Conservation (phyloP, 2,888 invertebrate genomes). For the Netelia fuscicornis region DNA sequence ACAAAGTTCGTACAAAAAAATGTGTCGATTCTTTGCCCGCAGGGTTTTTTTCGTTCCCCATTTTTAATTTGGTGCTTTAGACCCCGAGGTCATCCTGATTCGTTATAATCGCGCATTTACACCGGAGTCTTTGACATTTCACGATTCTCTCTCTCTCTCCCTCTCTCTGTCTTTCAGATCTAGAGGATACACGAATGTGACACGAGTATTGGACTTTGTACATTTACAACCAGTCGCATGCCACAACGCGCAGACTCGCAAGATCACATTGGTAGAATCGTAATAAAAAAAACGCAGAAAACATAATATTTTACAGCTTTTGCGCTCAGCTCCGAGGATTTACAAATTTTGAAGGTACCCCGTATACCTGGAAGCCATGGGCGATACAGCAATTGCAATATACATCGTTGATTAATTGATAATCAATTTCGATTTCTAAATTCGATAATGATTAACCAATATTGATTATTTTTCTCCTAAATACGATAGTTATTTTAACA, state of each 20-base stretch:
- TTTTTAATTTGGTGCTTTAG: conserved; percentile 37
- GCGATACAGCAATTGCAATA: conserved; percentile 4
- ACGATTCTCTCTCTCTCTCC: background rate
- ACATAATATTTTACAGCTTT: conserved; percentile 7
- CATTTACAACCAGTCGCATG: background rate
- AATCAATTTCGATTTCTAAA: conserved; percentile 21
- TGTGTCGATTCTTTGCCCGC: background rate
- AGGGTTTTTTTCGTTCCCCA: background rate
- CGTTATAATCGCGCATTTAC: background rate
- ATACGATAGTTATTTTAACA: background rate
- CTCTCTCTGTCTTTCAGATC: background rate
- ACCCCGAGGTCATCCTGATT: conserved; percentile 35
- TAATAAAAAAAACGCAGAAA: conserved; percentile 12
- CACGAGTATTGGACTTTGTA: background rate
- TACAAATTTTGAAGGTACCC: conserved; percentile 21
- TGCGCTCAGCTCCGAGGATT: conserved; percentile 17
- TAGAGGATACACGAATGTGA: conserved; percentile 2
- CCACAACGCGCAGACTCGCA: background rate
- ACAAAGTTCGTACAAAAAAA: conserved; percentile 8
- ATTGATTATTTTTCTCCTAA: conserved; percentile 12
- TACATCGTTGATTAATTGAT: background rate
- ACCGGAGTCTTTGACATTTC: conserved; percentile 34
- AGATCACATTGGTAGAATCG: background rate
- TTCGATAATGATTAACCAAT: background rate
- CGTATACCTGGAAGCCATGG: conserved; percentile 10